Evolutionary conservation across 2,797 vertebrate species (phyloP).

Genomic region (Prionace glauca): DNA sequence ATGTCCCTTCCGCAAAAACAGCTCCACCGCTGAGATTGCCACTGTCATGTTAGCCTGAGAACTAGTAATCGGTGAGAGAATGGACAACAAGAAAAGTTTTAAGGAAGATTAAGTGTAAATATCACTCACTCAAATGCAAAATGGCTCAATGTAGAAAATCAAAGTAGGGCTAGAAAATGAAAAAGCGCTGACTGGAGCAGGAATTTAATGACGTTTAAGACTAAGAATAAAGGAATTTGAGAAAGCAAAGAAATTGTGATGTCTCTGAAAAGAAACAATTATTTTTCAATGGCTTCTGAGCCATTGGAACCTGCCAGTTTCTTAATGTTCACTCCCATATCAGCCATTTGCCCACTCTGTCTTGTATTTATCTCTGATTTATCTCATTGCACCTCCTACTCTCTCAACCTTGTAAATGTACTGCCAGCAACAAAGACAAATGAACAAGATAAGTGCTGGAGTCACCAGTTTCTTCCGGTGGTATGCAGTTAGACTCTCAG

Average conservation of each 20-base stretch:
- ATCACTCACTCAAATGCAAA: neutral
- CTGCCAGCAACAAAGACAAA: neutral
- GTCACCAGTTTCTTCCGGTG: too few species aligned
- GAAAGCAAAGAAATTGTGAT: neutral
- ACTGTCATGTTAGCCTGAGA: neutral
- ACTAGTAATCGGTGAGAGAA: neutral
- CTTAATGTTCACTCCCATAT: neutral
- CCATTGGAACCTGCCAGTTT: neutral
- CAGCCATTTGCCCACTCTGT: neutral
- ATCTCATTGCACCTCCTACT: neutral
- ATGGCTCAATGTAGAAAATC: neutral
- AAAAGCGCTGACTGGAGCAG: neutral
- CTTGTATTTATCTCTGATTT: neutral
- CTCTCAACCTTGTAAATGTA: neutral
- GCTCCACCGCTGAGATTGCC: neutral
- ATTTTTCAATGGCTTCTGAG: neutral
- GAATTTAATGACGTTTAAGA: neutral
- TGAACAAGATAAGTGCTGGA: neutral
- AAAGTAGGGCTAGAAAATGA: neutral
- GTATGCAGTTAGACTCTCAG: too few species aligned
- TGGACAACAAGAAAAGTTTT: neutral
- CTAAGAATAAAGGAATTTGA: too few species aligned
- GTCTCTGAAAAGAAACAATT: neutral
- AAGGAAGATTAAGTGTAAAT: neutral
- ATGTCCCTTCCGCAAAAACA: neutral